Percentiles rank a stretch among this genome's conserved stretches.
phyloP scores from a whole-genome alignment of 2,888 invertebrate species.

The Acanthopleura granulata region DNA sequence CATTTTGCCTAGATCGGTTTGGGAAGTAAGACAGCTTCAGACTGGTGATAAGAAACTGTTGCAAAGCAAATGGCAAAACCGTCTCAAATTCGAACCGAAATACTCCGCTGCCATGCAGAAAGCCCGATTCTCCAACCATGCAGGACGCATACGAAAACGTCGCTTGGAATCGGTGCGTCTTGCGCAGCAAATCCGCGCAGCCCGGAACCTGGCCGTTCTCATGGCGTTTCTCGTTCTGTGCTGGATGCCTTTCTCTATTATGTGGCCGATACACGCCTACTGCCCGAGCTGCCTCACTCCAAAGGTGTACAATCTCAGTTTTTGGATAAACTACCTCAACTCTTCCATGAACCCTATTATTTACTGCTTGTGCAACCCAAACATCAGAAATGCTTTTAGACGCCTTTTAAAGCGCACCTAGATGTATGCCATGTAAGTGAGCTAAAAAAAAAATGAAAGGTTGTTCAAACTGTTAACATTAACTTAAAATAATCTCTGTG shows the following conservation, averaged over 20 bases:
- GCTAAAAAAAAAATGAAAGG: no score
- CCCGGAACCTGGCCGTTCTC: constrained; percentile 93
- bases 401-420: background rate
- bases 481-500: no score
- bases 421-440: no score
- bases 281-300: constrained; percentile 32
- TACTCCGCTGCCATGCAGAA: background rate
- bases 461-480: no score
- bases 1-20: background rate
- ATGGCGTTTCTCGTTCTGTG: constrained; percentile 96
- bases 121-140: background rate
- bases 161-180: constrained; percentile 70
- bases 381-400: constrained; percentile 1
- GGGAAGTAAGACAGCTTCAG: background rate
- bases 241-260: constrained; percentile 96
- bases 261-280: constrained; percentile 90
- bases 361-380: constrained; percentile 72
- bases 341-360: constrained; percentile 80
- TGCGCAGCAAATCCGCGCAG: constrained; percentile 95
- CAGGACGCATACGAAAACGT: background rate
- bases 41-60: background rate
- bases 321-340: constrained; percentile 58
- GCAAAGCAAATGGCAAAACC: background rate
- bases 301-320: constrained; percentile 40
- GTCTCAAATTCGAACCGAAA: background rate